Percentiles rank a stretch among this genome's conserved stretches.
Conservation (phyloP, 2,888 invertebrate genomes). For the Anthoptus insignis region DNA sequence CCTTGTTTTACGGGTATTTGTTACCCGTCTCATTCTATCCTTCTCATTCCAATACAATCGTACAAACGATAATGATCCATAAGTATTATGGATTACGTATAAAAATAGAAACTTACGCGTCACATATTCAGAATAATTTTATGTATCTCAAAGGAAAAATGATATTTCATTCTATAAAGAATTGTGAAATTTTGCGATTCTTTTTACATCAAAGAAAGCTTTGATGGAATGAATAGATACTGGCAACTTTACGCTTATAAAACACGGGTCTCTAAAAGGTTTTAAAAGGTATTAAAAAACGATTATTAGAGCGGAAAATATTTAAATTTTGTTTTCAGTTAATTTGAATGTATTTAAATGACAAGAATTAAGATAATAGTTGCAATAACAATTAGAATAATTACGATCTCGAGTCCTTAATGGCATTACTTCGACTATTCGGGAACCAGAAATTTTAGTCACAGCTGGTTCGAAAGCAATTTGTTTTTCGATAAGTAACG, state of each 20-base stretch:
- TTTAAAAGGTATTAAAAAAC: background rate
- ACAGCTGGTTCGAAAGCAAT: no score
- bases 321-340: background rate
- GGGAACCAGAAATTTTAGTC: background rate
- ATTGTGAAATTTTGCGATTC: background rate
- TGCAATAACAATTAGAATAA: background rate
- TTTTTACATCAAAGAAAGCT: slow-evolving; percentile 2
- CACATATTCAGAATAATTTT: slow-evolving; percentile 13
- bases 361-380: background rate
- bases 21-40: no score
- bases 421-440: background rate
- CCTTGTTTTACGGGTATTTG: no score
- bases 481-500: no score
- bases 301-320: background rate
- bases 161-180: slow-evolving; percentile 1
- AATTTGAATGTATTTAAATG: background rate
- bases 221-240: background rate
- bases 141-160: slow-evolving; percentile 1
- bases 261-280: background rate
- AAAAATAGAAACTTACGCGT: slow-evolving; percentile 8
- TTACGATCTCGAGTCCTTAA: background rate
- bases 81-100: slow-evolving; percentile 13
- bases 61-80: slow-evolving; percentile 1
- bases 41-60: no score
- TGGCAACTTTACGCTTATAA: background rate